Conservation (phyloP, 2,888 invertebrate species). For the Morinoia aosen region DNA sequence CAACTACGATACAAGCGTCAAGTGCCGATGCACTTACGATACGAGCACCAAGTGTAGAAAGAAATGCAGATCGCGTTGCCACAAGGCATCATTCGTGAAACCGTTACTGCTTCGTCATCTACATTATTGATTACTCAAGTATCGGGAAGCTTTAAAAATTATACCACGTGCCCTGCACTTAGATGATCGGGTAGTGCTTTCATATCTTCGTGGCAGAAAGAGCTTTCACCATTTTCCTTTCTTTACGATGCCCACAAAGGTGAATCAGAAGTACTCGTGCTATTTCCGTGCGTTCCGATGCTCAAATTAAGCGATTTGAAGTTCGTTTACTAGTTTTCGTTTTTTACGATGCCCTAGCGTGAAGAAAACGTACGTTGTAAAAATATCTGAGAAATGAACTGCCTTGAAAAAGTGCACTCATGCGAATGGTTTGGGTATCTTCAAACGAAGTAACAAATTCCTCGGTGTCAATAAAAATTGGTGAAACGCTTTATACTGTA, state of each 20-base stretch:
- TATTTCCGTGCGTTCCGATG: not conserved
- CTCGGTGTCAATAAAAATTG: too few relatives aligned
- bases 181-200: not conserved
- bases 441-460: too few relatives aligned
- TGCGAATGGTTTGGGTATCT: too few relatives aligned
- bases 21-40: not conserved
- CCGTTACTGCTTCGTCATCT: not conserved
- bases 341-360: not conserved
- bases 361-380: not conserved
- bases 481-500: too few relatives aligned
- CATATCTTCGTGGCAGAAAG: not conserved
- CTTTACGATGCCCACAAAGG: not conserved
- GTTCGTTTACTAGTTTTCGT: not conserved
- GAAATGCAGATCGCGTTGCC: not conserved
- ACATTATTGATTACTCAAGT: not conserved
- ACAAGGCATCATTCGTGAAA: not conserved
- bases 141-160: not conserved
- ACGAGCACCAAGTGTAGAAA: not conserved
- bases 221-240: not conserved
- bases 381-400: not conserved
- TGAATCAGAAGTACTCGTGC: not conserved
- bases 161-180: not conserved
- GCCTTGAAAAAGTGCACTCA: too few relatives aligned
- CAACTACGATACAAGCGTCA: too few relatives aligned
- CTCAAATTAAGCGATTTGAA: not conserved